Percentiles rank a stretch among this genome's conserved stretches.
Conservation (phyloP, 1,140 invertebrate genomes). For the Saccostrea glomerata region DNA sequence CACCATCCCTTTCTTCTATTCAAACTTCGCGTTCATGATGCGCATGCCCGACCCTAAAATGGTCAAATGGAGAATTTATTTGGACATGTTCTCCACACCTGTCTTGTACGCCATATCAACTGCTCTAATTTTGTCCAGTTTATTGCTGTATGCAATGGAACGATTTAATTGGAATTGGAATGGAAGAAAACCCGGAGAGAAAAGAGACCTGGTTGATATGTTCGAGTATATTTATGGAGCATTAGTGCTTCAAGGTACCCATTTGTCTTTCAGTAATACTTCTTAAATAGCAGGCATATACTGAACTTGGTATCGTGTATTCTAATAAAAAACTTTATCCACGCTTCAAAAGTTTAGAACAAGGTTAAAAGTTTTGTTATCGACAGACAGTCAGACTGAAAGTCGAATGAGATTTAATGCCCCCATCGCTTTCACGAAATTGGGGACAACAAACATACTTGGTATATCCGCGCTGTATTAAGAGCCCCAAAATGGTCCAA, state of each 20-base stretch:
- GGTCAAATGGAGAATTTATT: slow-evolving; percentile 6
- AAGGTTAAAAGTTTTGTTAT: too few species aligned
- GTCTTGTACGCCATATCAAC: slow-evolving; percentile 34
- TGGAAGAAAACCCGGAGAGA: slow-evolving; percentile 4
- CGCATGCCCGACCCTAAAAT: slow-evolving; percentile 18
- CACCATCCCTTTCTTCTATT: slow-evolving; percentile 46
- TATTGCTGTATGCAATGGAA: background rate
- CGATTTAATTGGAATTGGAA: slow-evolving; percentile 20
- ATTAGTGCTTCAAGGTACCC: background rate
- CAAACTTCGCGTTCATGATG: slow-evolving; percentile 18
- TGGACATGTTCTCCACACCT: slow-evolving; percentile 27
- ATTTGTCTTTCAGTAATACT: background rate
- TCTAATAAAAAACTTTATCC: too few species aligned
- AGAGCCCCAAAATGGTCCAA: too few species aligned
- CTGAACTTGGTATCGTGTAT: too few species aligned
- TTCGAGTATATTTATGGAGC: slow-evolving; percentile 24
- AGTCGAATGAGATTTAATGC: too few species aligned
- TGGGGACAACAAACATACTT: too few species aligned
- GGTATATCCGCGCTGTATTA: too few species aligned
- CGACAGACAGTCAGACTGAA: too few species aligned
- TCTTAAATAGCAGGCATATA: too few species aligned
- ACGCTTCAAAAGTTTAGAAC: too few species aligned
- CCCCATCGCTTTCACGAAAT: too few species aligned
- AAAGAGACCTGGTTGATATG: slow-evolving; percentile 7
- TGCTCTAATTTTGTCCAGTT: slow-evolving; percentile 19